These are phyloP conservation scores for Papio anubis DNA, from an alignment of 2,113 vertebrate genomes.

Conservation along the genomic window DNA sequence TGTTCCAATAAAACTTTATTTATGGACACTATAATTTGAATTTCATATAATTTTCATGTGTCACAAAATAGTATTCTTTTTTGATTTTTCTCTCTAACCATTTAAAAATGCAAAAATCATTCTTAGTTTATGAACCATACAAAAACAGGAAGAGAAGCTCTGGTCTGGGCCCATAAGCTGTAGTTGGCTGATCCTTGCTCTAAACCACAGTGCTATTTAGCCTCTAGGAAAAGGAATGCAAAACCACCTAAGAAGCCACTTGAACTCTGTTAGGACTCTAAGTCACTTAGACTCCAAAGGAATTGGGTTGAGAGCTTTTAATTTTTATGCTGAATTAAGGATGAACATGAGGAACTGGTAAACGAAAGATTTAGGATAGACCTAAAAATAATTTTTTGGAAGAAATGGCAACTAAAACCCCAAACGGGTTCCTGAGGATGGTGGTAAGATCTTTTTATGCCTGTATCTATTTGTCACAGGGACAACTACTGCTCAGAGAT, in stretches of 20 bases:
- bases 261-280: not conserved
- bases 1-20: constrained; percentile 80
- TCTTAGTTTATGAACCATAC: constrained; percentile 41
- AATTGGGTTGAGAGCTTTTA: not conserved
- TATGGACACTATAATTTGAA: constrained; percentile 78
- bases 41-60: constrained; percentile 77
- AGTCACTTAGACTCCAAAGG: not conserved
- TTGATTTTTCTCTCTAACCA: constrained; percentile 39
- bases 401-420: not conserved
- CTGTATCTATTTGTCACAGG: not conserved
- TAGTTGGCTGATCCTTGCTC: not conserved
- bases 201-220: not conserved
- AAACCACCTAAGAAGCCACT: not conserved
- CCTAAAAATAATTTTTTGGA: constrained; percentile 2
- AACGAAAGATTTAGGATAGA: not conserved
- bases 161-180: not conserved
- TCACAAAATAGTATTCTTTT: constrained; percentile 74
- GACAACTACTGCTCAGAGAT: not conserved
- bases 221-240: not conserved
- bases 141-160: not conserved
- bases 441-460: not conserved
- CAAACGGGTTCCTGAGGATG: not conserved
- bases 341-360: constrained; percentile 29
- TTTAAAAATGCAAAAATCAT: constrained; percentile 66
- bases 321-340: not conserved